Evolutionary conservation across 2,113 vertebrate genomes (phyloP), one percentile per base, ranked within the genome.

Genomic region (Pseudopipra pipra): DNA sequence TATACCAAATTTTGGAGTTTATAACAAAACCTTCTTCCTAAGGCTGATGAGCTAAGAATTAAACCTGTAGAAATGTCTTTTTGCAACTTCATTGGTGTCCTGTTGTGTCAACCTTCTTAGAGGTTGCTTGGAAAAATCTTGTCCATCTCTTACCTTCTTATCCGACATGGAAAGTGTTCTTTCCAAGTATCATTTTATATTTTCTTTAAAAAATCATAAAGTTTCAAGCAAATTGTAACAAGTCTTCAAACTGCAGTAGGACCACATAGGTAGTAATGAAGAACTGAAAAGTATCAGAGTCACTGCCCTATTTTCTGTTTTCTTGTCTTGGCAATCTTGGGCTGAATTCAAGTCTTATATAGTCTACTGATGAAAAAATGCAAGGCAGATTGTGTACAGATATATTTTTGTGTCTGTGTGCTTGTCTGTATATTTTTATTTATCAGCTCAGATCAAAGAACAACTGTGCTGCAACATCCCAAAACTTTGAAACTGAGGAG

Each of bases 351-450:
- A 55, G 8, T 41, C 49, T 58, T 73, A 28, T 7, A 12, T 5
- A 54, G 3, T 31, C 23, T 55, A 16, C 6, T 39, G 63, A 59
- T 52, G 14, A 31, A 94, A 51, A 85, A 71, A 67, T 52, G 9
- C 21, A 83, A 66, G 27, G 55, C 27, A 77, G 39, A 22, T 6
- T 6, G 0, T 17, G 3, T 46, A 55, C 44, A 25, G 0, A 0
- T 41, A 24, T 63, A 35, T 78, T 78, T 87, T 35, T 80, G 4
- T 62, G 3, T 20, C 23, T 44, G 11, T 52, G 30, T 9, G 12
- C 20, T 61, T 65, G 11, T 49, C 9, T 37, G 14, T 28, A 2
- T 25, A 31, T 44, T 90, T 93, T 41, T 66, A 65, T 63, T 63
- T 55, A n/a, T 14, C 0, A 1, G 12, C 14, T 58, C 49, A 46